A percentile compares a stretch with the other conserved stretches of the same genome.
Evolutionary conservation across 37 sponge, comb jelly and placozoan genomes (phyloP).

Genomic region (Spongilla lacustris): DNA sequence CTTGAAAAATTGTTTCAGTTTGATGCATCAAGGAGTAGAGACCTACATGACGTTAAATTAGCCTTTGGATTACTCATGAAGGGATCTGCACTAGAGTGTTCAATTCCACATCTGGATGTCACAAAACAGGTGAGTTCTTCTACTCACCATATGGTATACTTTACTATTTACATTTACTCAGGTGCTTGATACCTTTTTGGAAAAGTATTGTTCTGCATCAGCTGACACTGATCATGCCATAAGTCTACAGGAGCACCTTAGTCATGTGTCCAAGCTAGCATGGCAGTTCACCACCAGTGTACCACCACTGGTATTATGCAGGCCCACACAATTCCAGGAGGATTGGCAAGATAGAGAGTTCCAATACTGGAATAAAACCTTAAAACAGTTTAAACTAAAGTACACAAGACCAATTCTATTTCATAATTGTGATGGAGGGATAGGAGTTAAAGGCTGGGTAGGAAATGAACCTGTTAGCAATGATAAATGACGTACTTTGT

Average conservation of each 20-base stretch:
- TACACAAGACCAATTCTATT: slow-evolving; percentile 63
- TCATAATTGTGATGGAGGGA: slow-evolving; percentile 37
- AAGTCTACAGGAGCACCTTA: slow-evolving; percentile 30
- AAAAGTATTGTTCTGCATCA: slow-evolving; percentile 2
- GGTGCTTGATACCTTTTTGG: slow-evolving; percentile 36
- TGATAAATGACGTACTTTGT: neutral
- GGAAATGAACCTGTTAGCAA: slow-evolving; percentile 19
- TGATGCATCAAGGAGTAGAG: neutral
- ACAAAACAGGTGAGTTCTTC: neutral
- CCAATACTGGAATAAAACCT: slow-evolving; percentile 49
- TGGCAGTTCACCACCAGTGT: slow-evolving; percentile 23
- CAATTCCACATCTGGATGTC: neutral
- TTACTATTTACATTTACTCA: slow-evolving; percentile 4
- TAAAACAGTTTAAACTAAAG: neutral
- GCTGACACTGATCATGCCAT: neutral
- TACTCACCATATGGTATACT: neutral
- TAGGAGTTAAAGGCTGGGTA: slow-evolving; percentile 66
- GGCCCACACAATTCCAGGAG: slow-evolving; percentile 32
- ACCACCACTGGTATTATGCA: slow-evolving; percentile 42
- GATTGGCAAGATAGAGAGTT: slow-evolving; percentile 62
- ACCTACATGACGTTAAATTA: slow-evolving; percentile 24
- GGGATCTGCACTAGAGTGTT: neutral
- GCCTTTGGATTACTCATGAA: slow-evolving; percentile 52
- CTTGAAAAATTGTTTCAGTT: neutral
- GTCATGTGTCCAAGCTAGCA: slow-evolving; percentile 31